Evolutionary conservation across 2,888 invertebrate species (phyloP), one percentile per base, ranked within the genome.

Genomic region (Exocentrus adspersus): DNA sequence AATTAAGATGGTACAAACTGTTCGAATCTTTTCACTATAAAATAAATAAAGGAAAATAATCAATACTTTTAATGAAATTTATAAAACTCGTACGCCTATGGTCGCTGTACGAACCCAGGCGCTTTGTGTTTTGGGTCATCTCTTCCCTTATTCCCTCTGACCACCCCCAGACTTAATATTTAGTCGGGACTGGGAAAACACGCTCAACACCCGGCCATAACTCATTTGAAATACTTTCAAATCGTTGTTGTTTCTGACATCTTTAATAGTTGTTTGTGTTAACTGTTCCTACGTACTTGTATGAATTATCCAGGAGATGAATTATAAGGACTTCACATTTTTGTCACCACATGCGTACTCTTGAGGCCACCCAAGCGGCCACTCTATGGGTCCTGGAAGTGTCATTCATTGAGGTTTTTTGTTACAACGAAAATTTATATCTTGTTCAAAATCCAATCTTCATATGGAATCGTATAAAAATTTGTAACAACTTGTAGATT

Each of bases 261-360:
- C 62, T 60, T 58, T 59, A 67, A 70, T 69, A 56, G 67, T 63
- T 70, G 68, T 68, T 70, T 70, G 64, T 60, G 68, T 69, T 67
- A 62, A 65, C 61, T 60, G 68, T 61, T 66, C 60, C 45, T 43
- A 54, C 42, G 16, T 50, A 28, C 42, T 43, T 43, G 45, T 42
- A 17, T 12, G 54, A 24, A 43, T 54, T 54, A 43, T 30, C 54
- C n/a, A n/a, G n/a, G n/a, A n/a, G n/a, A n/a, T n/a, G 19, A 42
- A 43, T 43, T 43, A 43, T 28, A 43, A 54, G 43, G 54, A 54
- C 21, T 43, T 30, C 24, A 54, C 16, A 43, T 43, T 9, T 37
- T 37, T 43, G 54, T 54, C 24, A 24, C 24, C 28, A 28, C 2
- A 17, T 43, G 43, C 16, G 28, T 43, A 54, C 17, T 17, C 17